Conservation (phyloP, 2,797 vertebrate species). For the Poecilia wingei region DNA sequence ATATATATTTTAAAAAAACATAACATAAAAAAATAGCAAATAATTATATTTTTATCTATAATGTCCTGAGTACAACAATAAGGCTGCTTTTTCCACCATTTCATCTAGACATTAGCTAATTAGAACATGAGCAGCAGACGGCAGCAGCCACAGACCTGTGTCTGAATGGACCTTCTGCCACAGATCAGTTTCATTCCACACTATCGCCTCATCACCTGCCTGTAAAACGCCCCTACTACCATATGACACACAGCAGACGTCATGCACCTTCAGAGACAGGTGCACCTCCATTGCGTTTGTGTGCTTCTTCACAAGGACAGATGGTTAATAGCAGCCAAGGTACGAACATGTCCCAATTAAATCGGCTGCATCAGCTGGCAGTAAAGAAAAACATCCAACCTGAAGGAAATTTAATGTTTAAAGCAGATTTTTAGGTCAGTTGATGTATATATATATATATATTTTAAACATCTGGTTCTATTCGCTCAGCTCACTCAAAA, state of each 20-base stretch:
- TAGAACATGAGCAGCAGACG: conserved; percentile 28
- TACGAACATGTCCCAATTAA: neutral
- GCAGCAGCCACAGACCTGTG: conserved; percentile 34
- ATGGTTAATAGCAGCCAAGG: neutral
- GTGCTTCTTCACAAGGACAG: neutral
- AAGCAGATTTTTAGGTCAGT: neutral
- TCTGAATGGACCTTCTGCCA: conserved; percentile 29
- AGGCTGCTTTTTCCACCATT: conserved; percentile 12
- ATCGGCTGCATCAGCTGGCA: neutral
- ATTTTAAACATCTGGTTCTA: neutral
- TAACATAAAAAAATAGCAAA: neutral
- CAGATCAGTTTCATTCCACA: conserved; percentile 7
- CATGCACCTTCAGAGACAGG: neutral
- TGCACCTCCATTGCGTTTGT: neutral
- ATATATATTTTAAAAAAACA: neutral
- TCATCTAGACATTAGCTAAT: conserved; percentile 28
- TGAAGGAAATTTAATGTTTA: neutral
- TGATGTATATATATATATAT: neutral
- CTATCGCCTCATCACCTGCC: conserved; percentile 37
- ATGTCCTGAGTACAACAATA: neutral
- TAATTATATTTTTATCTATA: neutral
- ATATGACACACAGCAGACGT: conserved; percentile 7
- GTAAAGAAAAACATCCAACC: neutral
- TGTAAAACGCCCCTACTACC: conserved; percentile 9
- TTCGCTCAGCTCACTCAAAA: neutral